A percentile compares a stretch with the other conserved stretches of the same genome.
Evolutionary conservation across 2,797 vertebrate species (phyloP).

Genomic region (Spea hammondii): DNA sequence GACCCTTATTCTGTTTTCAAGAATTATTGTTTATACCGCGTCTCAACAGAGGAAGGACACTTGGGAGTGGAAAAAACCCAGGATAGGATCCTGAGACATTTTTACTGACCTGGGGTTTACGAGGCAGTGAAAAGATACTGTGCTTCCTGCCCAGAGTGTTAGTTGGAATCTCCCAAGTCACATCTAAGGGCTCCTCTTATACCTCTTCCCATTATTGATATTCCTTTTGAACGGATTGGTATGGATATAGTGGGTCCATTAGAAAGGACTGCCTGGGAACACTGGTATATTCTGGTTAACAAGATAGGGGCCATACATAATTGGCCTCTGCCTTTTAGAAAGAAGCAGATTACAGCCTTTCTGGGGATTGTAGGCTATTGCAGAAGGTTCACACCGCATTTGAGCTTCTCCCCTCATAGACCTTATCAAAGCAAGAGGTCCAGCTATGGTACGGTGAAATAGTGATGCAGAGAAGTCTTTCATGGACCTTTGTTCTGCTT

Average conservation of each 20-base stretch:
- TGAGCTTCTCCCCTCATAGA: not conserved
- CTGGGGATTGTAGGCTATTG: conserved; percentile 3
- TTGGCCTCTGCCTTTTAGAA: not conserved
- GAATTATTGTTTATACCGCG: not conserved
- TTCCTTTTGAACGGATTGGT: not conserved
- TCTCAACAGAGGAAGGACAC: not conserved
- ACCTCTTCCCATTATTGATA: not conserved
- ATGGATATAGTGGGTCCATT: not conserved
- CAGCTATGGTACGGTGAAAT: not conserved
- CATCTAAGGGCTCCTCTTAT: not conserved
- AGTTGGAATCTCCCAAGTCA: not conserved
- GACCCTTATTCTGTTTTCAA: not conserved
- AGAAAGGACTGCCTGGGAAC: not conserved
- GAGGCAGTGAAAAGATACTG: conserved; percentile 1
- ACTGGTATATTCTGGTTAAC: not conserved
- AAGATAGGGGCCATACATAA: not conserved
- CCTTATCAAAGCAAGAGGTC: not conserved
- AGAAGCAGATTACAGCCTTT: not conserved
- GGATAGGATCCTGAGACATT: not conserved
- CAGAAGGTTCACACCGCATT: not conserved
- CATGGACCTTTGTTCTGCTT: not conserved
- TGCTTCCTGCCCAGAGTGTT: not conserved
- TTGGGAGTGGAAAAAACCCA: not conserved
- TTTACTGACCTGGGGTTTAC: not conserved
- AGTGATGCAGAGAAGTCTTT: not conserved